These are phyloP conservation scores for Dreissena polymorpha DNA, from an alignment of 1,140 invertebrate genomes.

Conservation along the genomic window DNA sequence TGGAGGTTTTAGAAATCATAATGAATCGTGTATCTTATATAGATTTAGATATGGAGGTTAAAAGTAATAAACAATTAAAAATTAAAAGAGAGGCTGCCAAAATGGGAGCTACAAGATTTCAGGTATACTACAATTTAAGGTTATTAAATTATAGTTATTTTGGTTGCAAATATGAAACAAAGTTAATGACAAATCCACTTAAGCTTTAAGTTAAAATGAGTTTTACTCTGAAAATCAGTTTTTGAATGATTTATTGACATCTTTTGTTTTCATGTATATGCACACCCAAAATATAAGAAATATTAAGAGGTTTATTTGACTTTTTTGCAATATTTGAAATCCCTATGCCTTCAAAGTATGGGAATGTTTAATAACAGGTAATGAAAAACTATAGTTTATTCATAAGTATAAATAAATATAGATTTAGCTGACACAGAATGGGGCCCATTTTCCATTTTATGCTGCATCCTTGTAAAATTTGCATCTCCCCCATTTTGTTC, in stretches of 20 bases:
- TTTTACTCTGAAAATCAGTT: not conserved
- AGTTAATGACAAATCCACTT: no score
- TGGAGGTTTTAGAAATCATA: no score
- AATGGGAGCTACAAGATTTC: slow-evolving; percentile 29
- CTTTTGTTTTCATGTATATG: not conserved
- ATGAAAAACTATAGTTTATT: not conserved
- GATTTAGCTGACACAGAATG: no score
- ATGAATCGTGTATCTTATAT: no score
- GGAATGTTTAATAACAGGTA: not conserved
- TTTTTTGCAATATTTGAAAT: not conserved
- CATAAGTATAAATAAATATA: no score
- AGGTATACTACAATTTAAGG: slow-evolving; percentile 19
- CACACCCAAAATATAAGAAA: not conserved
- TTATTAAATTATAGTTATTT: not conserved
- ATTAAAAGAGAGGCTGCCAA: slow-evolving; percentile 38
- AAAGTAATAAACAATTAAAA: slow-evolving; percentile 28
- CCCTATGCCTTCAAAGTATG: not conserved
- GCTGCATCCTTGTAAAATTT: no score
- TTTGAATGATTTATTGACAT: not conserved
- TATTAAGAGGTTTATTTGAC: not conserved
- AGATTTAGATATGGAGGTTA: slow-evolving; percentile 12
- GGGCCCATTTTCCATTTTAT: no score
- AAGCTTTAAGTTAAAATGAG: not conserved
- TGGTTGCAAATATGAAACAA: not conserved
- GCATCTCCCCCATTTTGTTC: no score